Conservation (phyloP, 2,797 vertebrate species). For the Rhadinocentrus ornatus region DNA sequence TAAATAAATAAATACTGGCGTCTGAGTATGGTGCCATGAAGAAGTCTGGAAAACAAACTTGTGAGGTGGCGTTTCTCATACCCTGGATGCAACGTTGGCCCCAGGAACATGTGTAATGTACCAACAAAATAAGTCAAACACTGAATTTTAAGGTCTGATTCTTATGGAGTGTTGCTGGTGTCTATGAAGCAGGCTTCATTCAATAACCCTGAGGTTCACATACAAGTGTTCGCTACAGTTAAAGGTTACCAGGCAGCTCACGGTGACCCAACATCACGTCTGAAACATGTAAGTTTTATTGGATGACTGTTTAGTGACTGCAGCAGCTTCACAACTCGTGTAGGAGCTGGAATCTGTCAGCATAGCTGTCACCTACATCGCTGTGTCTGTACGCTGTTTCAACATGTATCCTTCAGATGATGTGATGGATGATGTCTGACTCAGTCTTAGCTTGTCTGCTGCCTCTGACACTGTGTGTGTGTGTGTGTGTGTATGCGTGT, state of each 20-base stretch:
- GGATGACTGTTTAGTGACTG: background rate
- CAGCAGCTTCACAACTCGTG: constrained; percentile 14
- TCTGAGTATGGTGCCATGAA: no score
- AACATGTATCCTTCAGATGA: constrained; percentile 19
- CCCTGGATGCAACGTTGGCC: no score
- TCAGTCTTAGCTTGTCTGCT: constrained; percentile 39
- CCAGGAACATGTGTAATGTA: no score
- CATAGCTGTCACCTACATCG: constrained; percentile 22
- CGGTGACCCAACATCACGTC: constrained; percentile 19
- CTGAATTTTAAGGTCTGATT: no score
- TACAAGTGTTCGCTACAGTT: no score
- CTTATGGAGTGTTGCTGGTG: no score
- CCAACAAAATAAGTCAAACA: no score
- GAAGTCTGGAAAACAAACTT: no score
- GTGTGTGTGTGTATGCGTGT: constrained; percentile 1
- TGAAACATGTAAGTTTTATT: constrained; percentile 27
- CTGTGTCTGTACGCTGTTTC: background rate
- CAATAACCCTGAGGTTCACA: no score
- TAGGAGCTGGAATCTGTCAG: constrained; percentile 33
- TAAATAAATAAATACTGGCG: no score
- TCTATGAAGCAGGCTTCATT: no score
- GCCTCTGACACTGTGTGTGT: constrained; percentile 9
- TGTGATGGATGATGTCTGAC: constrained; percentile 39
- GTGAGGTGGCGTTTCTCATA: no score
- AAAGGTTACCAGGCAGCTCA: constrained; percentile 15